Base-by-base conservation (phyloP, 1,140 invertebrate genomes). In the Aphaenogaster rudis region DNA sequence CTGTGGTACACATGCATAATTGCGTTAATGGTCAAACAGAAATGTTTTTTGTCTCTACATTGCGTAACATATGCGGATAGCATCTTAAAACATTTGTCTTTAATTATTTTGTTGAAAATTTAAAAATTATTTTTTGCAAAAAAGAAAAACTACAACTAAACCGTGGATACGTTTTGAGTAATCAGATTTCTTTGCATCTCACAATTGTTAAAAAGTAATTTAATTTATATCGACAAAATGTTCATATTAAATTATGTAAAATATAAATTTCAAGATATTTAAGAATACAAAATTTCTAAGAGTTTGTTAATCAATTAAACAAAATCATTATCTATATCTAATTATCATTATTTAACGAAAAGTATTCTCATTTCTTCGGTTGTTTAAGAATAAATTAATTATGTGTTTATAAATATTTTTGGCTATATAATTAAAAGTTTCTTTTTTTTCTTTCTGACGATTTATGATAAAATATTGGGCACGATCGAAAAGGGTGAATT, bases 101-200 rank as follows among this genome's bases (percentile, higher is more conserved):
- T 8, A 21, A 17, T 39, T 66, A 54, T 33, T 48, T 69, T 45
- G 2, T 66, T 39, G 11, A 1, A 54, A 0, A 33, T 3, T 50
- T 66, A 36, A 77, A 45, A 78, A 8, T 28, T 63, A 13, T 45
- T 76, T 76, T 78, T 78, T 39, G 9, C 8, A 50, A 52, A 54
- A n/a, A 66, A 11, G n/a, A 36, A 2, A 69, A 48, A 52, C 4
- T 54, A 11, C 8, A 57, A 39, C 5, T 2, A 57, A 0, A 17
- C 0, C 8, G 3, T 39, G 4, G 3, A 0, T n/a, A 57, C 2
- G 13, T 33, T n/a, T 39, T 17, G 17, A 54, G 9, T 15, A 71
- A 15, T 71, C 11, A 42, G 0, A 71, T 50, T 45, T 50, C 7
- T 71, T 52, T 33, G 3, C 5, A 33, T 50, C 2, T 0, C 6